Evolutionary conservation across 2,113 vertebrate genomes (phyloP), one percentile per base, ranked within the genome.

Genomic region (Loxodonta africana): DNA sequence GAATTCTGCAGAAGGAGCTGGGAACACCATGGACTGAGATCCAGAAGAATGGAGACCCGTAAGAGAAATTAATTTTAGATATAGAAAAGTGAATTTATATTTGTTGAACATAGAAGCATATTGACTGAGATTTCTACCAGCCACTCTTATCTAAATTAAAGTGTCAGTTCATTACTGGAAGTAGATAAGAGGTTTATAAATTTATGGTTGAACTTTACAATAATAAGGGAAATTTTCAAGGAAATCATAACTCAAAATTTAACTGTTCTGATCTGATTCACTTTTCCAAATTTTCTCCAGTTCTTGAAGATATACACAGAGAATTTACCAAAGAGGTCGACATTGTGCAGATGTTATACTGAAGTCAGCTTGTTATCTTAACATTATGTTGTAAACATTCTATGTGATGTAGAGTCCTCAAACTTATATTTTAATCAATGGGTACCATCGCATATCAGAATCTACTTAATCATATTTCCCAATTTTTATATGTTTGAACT

Each of bases 291-390:
- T 69, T 86, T 30, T 89, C 94, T 93, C 60, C 82, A 65, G 44
- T 94, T 83, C 89, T 94, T 5, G 0, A 67, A 91, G 30, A 85
- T 41, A 18, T 28, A 77, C 18, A 86, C 25, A 87, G 1, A 57
- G 23, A 83, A 82, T 85, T 89, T 93, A 67, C 71, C 65, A 97
- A 88, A 87, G n/a, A 63, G 57, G 60, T 91, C 94, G 93, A 95
- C 76, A 92, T 17, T 74, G 78, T 41, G 8, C 46, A 95, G 62
- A 83, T 69, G 62, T 60, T 33, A 2, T 65, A 37, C 14, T 46
- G 53, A 90, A 88, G 78, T n/a, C 33, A 95, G 65, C 93, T 83
- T 76, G 84, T 81, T 88, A 83, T 94, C 51, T 95, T 90, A 71
- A 62, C 44, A 82, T 93, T 15, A 67, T 83, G 26, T 25, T 85